phyloP scores from a whole-genome alignment of 2,113 vertebrate genomes.

The Charina bottae region DNA sequence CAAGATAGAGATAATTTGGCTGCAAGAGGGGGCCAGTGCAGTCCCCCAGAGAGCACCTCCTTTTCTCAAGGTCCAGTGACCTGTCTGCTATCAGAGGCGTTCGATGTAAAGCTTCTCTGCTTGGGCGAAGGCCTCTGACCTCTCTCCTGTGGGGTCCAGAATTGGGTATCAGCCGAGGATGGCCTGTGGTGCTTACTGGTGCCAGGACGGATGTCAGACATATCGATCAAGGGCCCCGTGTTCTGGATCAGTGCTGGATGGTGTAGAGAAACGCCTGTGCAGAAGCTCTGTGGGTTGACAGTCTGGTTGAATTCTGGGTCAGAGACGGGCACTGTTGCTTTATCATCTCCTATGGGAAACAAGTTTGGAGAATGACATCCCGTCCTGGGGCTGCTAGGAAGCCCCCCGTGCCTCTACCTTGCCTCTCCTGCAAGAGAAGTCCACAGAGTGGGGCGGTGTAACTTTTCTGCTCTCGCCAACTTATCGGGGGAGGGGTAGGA shows the following conservation, averaged over 20 bases:
- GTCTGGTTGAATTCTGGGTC: constrained; percentile 97
- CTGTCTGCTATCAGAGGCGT: neutral
- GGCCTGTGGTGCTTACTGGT: constrained; percentile 81
- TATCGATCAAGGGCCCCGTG: constrained; percentile 96
- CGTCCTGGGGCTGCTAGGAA: neutral
- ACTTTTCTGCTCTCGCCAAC: neutral
- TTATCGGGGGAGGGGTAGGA: neutral
- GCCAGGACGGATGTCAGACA: constrained; percentile 98
- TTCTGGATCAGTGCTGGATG: constrained; percentile 97
- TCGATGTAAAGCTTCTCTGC: neutral
- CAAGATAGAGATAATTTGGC: neutral
- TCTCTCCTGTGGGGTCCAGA: neutral
- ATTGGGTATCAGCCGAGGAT: fast-evolving
- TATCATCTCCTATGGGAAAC: constrained; percentile 87
- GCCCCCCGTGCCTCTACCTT: neutral
- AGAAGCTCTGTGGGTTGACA: constrained; percentile 97
- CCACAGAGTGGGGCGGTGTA: neutral
- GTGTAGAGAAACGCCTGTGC: constrained; percentile 94
- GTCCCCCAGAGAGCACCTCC: too few species aligned
- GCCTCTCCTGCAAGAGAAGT: neutral
- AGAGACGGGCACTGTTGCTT: constrained; percentile 94
- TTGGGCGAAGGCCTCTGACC: neutral
- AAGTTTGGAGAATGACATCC: neutral
- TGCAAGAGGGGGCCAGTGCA: neutral
- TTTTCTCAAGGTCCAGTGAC: neutral